Evolutionary conservation across 2,888 invertebrate species (phyloP), one percentile per base, ranked within the genome.

Genomic region (Euplagia quadripunctaria): DNA sequence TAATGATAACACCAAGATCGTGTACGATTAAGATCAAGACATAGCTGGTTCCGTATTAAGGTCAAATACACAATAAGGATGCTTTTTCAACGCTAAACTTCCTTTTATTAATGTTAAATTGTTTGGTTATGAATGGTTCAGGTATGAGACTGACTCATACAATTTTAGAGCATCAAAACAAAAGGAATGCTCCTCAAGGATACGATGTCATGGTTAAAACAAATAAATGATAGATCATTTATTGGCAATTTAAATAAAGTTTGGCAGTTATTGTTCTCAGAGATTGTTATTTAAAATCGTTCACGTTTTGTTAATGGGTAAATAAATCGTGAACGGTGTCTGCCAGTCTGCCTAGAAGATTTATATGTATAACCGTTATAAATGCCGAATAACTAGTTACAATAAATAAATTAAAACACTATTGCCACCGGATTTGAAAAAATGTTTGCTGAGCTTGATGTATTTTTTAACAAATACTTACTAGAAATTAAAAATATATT

Each of bases 31-130:
- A 81, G 82, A 92, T 92, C 92, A 81, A 78, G 74, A 82, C 82
- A 83, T 31, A 73, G 64, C 77, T 78, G 87, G 91, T 93, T 94
- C 94, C 93, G 93, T 81, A 90, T 92, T 83, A 86, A 89, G 87
- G 88, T 90, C 91, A 87, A 77, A 78, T 80, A 76, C 79, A 85
- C 82, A 89, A 89, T 90, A 89, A 92, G 92, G 92, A 93, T 92
- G 90, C 87, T 80, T 86, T 82, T 81, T 81, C 82, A 83, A 81
- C 81, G 81, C 78, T 2, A 85, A 82, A 80, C 86, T 87, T 84
- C 82, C 85, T 80, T 79, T 31, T 61, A 79, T 78, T 78, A 79
- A 72, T 52, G 71, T 65, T 61, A 75, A 77, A 82, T 81, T 74
- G 77, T 76, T 69, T 77, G 71, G 79, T 80, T 77, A 82, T 79